phyloP scores from a whole-genome alignment of 1,140 invertebrate species.

The Sycophaga agraensis region DNA sequence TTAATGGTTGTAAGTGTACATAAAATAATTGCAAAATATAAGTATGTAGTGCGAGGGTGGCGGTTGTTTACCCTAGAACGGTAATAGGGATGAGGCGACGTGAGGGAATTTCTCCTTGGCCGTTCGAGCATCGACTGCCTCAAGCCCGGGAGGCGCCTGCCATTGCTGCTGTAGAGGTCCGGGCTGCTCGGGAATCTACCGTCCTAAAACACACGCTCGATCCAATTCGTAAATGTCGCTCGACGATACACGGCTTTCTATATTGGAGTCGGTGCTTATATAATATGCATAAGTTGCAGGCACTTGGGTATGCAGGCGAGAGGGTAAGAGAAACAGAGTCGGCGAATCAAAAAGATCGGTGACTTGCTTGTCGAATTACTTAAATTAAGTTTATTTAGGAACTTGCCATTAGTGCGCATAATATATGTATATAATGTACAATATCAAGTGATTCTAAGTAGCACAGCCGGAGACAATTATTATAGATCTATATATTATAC shows the following conservation, averaged over 20 bases:
- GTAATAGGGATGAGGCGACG: slow-evolving; percentile 51
- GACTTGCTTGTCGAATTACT: not conserved
- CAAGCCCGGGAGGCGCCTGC: not conserved
- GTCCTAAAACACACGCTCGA: slow-evolving; percentile 50
- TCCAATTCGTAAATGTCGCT: slow-evolving; percentile 27
- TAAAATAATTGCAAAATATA: too few species aligned
- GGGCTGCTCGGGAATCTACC: slow-evolving; percentile 46
- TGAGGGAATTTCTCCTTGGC: slow-evolving; percentile 47
- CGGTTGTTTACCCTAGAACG: slow-evolving; percentile 53
- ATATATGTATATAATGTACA: not conserved
- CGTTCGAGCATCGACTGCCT: slow-evolving; percentile 39
- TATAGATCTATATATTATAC: too few species aligned
- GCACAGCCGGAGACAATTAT: too few species aligned
- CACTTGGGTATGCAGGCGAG: too few species aligned
- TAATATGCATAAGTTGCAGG: too few species aligned
- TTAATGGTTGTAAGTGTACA: too few species aligned
- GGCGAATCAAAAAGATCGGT: not conserved
- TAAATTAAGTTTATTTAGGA: slow-evolving; percentile 17
- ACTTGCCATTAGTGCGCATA: slow-evolving; percentile 3
- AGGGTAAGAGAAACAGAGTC: not conserved
- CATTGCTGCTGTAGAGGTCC: slow-evolving; percentile 40
- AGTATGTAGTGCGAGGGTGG: too few species aligned
- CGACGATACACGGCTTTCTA: not conserved
- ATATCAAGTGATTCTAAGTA: too few species aligned
- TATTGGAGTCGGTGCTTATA: too few species aligned